A percentile compares a stretch with the other conserved stretches of the same genome.
Conservation (phyloP, 2,888 invertebrate species). For the Acrobasis repandana region DNA sequence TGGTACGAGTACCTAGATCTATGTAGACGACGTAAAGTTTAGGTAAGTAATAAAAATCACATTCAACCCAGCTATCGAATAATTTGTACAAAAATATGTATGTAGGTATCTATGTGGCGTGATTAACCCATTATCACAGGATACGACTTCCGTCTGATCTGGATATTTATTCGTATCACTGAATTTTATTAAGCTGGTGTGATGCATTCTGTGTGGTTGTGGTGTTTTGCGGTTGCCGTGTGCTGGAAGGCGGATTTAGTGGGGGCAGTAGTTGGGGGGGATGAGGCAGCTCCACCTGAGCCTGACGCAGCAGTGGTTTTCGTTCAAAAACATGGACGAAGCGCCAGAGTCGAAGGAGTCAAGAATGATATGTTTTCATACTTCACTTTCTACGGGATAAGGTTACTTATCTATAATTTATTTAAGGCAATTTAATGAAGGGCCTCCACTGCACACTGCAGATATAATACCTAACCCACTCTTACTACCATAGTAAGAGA, state of each 20-base stretch:
- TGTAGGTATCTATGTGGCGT: background rate
- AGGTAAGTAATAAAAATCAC: background rate
- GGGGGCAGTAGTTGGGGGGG: constrained; percentile 85
- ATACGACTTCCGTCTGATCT: constrained; percentile 40
- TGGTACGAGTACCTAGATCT: too few species aligned
- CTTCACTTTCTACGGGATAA: constrained; percentile 88
- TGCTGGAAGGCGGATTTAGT: constrained; percentile 41
- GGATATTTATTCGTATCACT: background rate
- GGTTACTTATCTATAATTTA: constrained; percentile 41
- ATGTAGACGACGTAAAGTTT: too few species aligned
- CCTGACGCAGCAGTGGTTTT: constrained; percentile 88
- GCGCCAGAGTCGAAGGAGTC: constrained; percentile 85
- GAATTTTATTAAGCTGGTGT: constrained; percentile 28
- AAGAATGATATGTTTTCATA: constrained; percentile 84
- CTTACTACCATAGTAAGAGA: too few species aligned
- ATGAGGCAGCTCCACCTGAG: constrained; percentile 85
- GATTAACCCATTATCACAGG: constrained; percentile 34
- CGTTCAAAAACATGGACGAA: constrained; percentile 83
- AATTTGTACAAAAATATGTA: background rate
- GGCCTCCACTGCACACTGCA: too few species aligned
- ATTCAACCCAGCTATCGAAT: background rate
- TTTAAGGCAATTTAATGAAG: too few species aligned
- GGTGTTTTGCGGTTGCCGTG: constrained; percentile 37
- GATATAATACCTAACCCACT: too few species aligned
- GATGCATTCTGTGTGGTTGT: constrained; percentile 48